These are phyloP conservation scores for Drosophila biarmipes DNA, from an alignment of 1,140 invertebrate species.

Conservation along the genomic window DNA sequence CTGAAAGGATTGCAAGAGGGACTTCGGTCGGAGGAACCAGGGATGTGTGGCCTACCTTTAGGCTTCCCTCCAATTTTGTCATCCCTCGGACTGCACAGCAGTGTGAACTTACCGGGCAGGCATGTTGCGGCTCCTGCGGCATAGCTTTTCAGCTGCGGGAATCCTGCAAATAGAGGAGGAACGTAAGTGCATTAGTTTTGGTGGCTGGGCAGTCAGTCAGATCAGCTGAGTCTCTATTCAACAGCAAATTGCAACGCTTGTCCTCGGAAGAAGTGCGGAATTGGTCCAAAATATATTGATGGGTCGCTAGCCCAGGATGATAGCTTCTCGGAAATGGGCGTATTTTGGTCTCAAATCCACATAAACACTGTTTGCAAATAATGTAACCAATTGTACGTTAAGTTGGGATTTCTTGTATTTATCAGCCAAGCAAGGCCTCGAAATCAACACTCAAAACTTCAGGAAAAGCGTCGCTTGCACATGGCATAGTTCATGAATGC, in stretches of 20 bases:
- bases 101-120: constrained; percentile 85
- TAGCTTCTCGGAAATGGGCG: too few species aligned
- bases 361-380: too few species aligned
- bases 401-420: constrained; percentile 31
- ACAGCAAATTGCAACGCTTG: too few species aligned
- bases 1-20: constrained; percentile 16
- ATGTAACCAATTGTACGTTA: background rate
- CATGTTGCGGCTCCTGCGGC: constrained; percentile 85
- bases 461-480: constrained; percentile 4
- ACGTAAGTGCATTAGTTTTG: too few species aligned
- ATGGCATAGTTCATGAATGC: background rate
- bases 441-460: constrained; percentile 18
- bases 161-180: constrained; percentile 82
- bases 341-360: too few species aligned
- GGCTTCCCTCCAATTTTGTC: constrained; percentile 37
- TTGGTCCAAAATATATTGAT: too few species aligned
- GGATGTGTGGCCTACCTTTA: constrained; percentile 68
- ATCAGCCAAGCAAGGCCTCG: constrained; percentile 50
- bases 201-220: too few species aligned
- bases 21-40: background rate
- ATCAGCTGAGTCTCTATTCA: too few species aligned
- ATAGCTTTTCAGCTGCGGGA: constrained; percentile 86
- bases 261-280: too few species aligned
- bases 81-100: background rate
- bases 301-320: too few species aligned